Conservation (phyloP, 1,140 invertebrate genomes). For the Mercenaria mercenaria region DNA sequence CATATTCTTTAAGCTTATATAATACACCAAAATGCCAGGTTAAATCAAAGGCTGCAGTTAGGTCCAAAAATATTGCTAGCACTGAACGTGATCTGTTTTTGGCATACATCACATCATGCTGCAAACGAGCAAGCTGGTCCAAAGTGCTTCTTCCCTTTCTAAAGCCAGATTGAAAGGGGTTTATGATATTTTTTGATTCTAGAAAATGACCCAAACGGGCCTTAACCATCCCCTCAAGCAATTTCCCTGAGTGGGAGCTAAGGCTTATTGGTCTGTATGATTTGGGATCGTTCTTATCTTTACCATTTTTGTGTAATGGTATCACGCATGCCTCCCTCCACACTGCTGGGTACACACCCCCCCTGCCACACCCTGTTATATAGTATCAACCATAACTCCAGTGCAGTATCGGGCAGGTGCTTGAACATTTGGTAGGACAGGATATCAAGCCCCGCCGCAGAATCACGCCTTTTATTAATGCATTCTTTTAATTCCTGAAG, state of each 20-base stretch:
- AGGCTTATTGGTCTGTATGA: conserved; percentile 11
- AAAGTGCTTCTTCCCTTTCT: background rate
- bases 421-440: background rate
- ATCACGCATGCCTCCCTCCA: conserved; percentile 11
- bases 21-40: conserved; percentile 15
- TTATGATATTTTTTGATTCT: background rate
- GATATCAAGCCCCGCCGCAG: background rate
- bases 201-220: background rate
- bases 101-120: background rate
- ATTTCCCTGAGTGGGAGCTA: conserved; percentile 10
- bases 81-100: background rate
- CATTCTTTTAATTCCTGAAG: background rate
- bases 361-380: background rate
- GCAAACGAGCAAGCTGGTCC: background rate
- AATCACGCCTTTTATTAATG: background rate
- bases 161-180: conserved; percentile 24
- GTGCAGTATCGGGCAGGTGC: background rate
- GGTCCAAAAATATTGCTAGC: background rate
- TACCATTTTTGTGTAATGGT: background rate
- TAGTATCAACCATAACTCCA: background rate
- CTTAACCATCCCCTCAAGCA: background rate
- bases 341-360: background rate
- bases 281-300: background rate
- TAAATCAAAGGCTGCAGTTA: conserved; percentile 1
- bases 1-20: conserved; percentile 17